phyloP scores from a whole-genome alignment of 2,797 vertebrate species.

The Chelon auratus region DNA sequence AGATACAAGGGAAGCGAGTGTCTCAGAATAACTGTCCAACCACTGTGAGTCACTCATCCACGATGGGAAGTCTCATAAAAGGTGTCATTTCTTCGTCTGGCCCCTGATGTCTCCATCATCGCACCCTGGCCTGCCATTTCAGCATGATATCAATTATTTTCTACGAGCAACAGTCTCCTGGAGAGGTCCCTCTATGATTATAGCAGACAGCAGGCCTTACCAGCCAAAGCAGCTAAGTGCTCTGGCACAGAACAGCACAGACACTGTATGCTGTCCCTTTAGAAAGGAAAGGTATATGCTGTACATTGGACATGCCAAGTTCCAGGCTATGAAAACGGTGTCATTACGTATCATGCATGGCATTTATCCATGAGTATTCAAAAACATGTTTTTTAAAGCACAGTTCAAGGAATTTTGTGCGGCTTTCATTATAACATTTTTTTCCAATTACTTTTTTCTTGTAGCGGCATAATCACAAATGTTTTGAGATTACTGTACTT shows the following conservation, averaged over 20 bases:
- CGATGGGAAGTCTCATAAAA: constrained; percentile 35
- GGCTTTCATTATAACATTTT: background rate
- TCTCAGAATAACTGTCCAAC: constrained; percentile 22
- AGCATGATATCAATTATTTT: constrained; percentile 56
- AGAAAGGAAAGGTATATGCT: constrained; percentile 15
- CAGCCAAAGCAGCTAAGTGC: constrained; percentile 48
- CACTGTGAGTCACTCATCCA: constrained; percentile 28
- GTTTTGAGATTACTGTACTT: background rate
- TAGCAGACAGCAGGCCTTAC: constrained; percentile 34
- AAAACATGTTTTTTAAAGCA: background rate
- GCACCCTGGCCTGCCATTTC: constrained; percentile 33
- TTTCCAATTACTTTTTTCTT: background rate
- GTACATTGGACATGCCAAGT: constrained; percentile 1
- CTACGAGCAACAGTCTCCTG: constrained; percentile 32
- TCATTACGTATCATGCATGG: constrained; percentile 4
- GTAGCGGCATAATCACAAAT: background rate
- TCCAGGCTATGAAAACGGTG: constrained; percentile 19
- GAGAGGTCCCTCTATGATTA: constrained; percentile 40
- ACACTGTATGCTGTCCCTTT: constrained; percentile 22
- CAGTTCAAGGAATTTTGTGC: background rate
- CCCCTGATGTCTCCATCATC: constrained; percentile 37
- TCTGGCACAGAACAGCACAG: constrained; percentile 41
- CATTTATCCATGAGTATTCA: constrained; percentile 4
- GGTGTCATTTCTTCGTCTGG: constrained; percentile 45
- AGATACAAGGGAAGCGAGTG: constrained; percentile 4